Evolutionary conservation across 2,113 vertebrate species (phyloP).

Genomic region (Takifugu flavidus): DNA sequence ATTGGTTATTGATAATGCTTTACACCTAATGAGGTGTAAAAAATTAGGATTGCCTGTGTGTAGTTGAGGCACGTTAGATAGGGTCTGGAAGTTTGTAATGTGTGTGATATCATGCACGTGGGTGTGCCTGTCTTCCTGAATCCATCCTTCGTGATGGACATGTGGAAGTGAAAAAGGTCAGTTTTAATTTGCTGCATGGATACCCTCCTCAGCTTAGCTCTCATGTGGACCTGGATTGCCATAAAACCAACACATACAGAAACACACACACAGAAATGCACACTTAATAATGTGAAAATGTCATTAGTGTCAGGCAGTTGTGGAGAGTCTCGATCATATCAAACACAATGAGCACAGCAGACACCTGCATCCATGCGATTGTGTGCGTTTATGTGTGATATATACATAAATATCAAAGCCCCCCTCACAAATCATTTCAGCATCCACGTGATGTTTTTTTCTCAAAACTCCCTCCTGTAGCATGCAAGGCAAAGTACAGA

Average conservation of each 20-base stretch:
- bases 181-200: slow-evolving; percentile 72
- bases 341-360: too few species aligned
- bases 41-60: slow-evolving; percentile 18
- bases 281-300: not conserved
- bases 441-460: too few species aligned
- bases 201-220: slow-evolving; percentile 46
- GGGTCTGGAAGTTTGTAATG: not conserved
- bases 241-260: slow-evolving; percentile 41
- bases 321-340: too few species aligned
- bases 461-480: too few species aligned
- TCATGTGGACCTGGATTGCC: slow-evolving; percentile 51
- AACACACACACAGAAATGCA: slow-evolving; percentile 1
- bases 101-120: slow-evolving; percentile 23
- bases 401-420: too few species aligned
- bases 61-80: not conserved
- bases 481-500: too few species aligned
- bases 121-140: slow-evolving; percentile 39
- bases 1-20: slow-evolving; percentile 57
- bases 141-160: slow-evolving; percentile 61
- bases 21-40: slow-evolving; percentile 42
- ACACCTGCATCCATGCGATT: too few species aligned
- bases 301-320: not conserved
- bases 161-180: slow-evolving; percentile 64
- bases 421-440: too few species aligned
- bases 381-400: too few species aligned